Evolutionary conservation across 2,888 invertebrate genomes (phyloP).

Genomic region (Oxyteleia sp.): DNA sequence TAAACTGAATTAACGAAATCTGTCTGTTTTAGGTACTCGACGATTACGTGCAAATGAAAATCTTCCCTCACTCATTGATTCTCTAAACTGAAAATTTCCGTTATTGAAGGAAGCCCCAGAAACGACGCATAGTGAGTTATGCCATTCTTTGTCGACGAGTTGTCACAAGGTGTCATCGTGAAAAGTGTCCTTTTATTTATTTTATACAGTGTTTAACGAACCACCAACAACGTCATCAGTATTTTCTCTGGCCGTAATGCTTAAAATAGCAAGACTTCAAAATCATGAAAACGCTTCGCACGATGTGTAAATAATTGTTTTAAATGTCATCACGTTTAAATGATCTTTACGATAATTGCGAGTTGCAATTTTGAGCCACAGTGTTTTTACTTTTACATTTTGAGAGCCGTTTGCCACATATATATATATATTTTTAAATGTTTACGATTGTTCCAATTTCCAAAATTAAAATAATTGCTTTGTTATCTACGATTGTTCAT

Average conservation of each 20-base stretch:
- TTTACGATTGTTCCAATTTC: too few species aligned
- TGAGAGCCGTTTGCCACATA: too few species aligned
- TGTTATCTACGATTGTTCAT: too few species aligned
- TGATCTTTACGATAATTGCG: too few species aligned
- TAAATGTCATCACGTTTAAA: too few species aligned
- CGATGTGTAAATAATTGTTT: neutral
- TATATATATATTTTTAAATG: too few species aligned
- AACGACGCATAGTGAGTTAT: constrained; percentile 54
- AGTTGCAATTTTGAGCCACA: too few species aligned
- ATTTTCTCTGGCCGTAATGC: neutral
- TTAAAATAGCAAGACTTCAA: neutral
- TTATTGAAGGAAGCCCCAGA: constrained; percentile 50
- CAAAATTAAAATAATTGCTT: too few species aligned
- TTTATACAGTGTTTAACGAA: constrained; percentile 18
- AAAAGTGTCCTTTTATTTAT: constrained; percentile 47
- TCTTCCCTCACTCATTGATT: constrained; percentile 93
- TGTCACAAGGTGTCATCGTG: constrained; percentile 35
- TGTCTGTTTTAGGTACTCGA: constrained; percentile 90
- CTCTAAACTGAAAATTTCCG: constrained; percentile 87
- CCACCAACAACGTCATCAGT: neutral
- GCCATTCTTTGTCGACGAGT: constrained; percentile 46
- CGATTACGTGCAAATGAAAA: constrained; percentile 93
- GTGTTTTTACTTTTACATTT: too few species aligned
- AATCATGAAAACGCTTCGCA: neutral
- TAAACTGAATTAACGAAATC: constrained; percentile 3